Conservation (phyloP, 2,113 vertebrate species). For the Paradoxurus hermaphroditus region DNA sequence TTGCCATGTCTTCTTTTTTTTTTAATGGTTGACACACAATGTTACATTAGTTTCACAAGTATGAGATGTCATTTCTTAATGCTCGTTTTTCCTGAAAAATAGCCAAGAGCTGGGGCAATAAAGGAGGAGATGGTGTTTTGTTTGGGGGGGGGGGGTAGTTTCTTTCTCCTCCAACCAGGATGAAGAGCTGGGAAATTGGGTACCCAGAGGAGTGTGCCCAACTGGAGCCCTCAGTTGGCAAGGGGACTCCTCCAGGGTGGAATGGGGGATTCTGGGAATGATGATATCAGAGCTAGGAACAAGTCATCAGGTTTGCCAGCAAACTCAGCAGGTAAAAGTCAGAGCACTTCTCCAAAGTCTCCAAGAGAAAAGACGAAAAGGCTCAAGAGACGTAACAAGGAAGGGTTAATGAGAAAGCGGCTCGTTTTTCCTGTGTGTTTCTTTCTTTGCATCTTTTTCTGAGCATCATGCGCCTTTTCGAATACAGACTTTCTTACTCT, state of each 20-base stretch:
- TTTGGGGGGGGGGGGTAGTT: not conserved
- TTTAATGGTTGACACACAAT: no score
- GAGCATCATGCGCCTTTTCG: not conserved
- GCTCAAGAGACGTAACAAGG: not conserved
- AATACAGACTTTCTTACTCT: not conserved
- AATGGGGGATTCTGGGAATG: not conserved
- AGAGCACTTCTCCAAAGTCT: not conserved
- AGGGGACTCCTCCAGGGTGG: not conserved
- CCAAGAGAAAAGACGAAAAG: not conserved
- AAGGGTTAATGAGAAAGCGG: not conserved
- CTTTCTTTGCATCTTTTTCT: not conserved
- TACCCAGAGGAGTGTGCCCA: accelerated
- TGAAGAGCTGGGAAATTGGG: not conserved
- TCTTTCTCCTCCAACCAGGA: not conserved
- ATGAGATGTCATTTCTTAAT: not conserved
- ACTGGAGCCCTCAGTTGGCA: accelerated
- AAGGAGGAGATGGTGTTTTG: not conserved
- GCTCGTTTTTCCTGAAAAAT: not conserved
- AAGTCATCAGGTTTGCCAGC: no score
- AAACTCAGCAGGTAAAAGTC: no score
- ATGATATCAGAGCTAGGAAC: not conserved
- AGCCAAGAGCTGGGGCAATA: not conserved
- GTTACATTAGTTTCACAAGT: not conserved
- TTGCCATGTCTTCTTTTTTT: not conserved
- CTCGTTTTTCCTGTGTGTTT: not conserved